Evolutionary conservation across 1,140 invertebrate species (phyloP).

Genomic region (Oryzaephilus surinamensis): DNA sequence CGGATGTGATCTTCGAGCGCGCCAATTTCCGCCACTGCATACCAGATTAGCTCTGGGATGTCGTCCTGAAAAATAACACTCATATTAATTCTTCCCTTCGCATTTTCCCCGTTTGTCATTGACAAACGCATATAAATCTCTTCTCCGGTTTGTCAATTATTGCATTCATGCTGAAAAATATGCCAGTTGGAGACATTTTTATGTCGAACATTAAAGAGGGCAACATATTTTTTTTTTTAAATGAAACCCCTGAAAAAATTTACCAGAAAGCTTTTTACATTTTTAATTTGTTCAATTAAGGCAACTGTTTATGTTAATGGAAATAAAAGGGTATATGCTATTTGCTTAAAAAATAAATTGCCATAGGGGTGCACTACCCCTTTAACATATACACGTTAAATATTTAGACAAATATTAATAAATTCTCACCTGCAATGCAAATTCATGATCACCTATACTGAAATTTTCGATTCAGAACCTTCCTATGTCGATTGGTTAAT

Average conservation of each 20-base stretch:
- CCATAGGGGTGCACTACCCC: too few relatives aligned
- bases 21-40: slow-evolving; percentile 67
- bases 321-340: neutral
- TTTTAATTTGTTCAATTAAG: neutral
- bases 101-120: too few relatives aligned
- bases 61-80: slow-evolving; percentile 21
- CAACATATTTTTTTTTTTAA: too few relatives aligned
- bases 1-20: slow-evolving; percentile 58
- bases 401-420: slow-evolving; percentile 1
- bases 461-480: slow-evolving; percentile 21
- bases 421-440: slow-evolving; percentile 23
- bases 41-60: slow-evolving; percentile 35
- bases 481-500: slow-evolving; percentile 19
- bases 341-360: too few relatives aligned
- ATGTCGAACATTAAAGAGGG: too few relatives aligned
- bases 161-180: neutral
- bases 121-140: neutral
- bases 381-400: slow-evolving; percentile 1
- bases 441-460: slow-evolving; percentile 31
- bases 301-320: neutral
- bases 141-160: neutral
- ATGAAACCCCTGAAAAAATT: too few relatives aligned
- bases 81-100: neutral
- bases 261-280: neutral
- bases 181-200: neutral